Evolutionary conservation across 2,888 invertebrate genomes (phyloP).

Genomic region (Acanthosepion pharaonis): DNA sequence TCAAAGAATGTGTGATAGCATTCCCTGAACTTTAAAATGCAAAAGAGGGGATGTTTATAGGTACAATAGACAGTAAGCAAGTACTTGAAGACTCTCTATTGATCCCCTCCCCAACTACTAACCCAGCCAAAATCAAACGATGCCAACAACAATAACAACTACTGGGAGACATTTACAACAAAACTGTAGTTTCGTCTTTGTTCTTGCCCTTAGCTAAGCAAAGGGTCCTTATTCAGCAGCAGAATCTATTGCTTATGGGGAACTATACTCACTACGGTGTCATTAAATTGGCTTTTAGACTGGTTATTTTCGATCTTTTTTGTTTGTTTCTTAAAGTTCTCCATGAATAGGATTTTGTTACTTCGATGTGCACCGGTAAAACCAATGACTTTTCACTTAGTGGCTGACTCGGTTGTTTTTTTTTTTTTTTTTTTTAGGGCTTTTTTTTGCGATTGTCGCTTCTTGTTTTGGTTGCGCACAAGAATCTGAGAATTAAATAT

Average conservation of each 20-base stretch:
- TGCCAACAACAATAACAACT: neutral
- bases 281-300: neutral
- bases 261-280: neutral
- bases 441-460: too few relatives aligned
- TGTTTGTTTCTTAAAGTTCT: neutral
- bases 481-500: too few relatives aligned
- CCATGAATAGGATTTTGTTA: too few relatives aligned
- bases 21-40: neutral
- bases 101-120: neutral
- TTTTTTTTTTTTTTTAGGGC: too few relatives aligned
- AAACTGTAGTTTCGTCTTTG: neutral
- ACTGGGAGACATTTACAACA: neutral
- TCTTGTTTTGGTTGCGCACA: too few relatives aligned
- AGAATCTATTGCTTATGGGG: neutral
- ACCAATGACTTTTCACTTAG: too few relatives aligned
- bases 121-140: neutral
- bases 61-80: neutral
- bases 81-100: neutral
- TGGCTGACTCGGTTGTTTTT: too few relatives aligned
- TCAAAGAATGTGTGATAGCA: conserved; percentile 33
- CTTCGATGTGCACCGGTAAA: too few relatives aligned
- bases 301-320: neutral
- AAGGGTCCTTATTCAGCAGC: neutral
- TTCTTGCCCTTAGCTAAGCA: neutral
- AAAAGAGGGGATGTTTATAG: neutral